Evolutionary conservation across 2,888 invertebrate species (phyloP).

Genomic region (Tenthredo mesomela): DNA sequence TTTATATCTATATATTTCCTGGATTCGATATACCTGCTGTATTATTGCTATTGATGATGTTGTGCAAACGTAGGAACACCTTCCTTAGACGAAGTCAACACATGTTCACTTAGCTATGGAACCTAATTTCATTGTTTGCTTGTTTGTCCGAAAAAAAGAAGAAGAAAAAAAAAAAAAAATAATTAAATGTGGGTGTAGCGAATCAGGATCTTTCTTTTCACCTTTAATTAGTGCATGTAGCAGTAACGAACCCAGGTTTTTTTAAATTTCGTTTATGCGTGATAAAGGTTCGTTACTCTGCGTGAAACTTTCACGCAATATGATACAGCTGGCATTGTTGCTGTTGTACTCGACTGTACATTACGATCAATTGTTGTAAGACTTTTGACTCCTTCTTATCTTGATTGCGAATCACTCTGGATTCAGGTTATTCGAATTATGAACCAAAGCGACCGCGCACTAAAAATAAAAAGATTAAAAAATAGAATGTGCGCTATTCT

Average conservation of each 20-base stretch:
- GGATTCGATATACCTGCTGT: constrained; percentile 64
- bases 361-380: neutral
- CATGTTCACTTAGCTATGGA: neutral
- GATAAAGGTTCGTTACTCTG: neutral
- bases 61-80: neutral
- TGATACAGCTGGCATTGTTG: neutral
- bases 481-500: constrained; percentile 6
- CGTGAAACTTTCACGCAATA: neutral
- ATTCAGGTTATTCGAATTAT: constrained; percentile 34
- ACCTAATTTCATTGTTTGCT: neutral
- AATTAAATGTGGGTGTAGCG: neutral
- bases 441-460: neutral
- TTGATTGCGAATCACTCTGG: constrained; percentile 17
- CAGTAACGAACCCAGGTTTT: neutral
- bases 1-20: constrained; percentile 52
- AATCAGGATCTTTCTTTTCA: neutral
- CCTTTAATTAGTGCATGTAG: neutral
- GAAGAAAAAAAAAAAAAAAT: neutral
- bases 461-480: neutral
- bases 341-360: neutral
- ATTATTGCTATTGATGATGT: constrained; percentile 68
- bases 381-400: constrained; percentile 10
- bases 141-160: neutral
- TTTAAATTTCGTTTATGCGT: neutral
- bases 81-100: neutral